phyloP scores from a whole-genome alignment of 2,113 vertebrate species.

The Anhinga anhinga region DNA sequence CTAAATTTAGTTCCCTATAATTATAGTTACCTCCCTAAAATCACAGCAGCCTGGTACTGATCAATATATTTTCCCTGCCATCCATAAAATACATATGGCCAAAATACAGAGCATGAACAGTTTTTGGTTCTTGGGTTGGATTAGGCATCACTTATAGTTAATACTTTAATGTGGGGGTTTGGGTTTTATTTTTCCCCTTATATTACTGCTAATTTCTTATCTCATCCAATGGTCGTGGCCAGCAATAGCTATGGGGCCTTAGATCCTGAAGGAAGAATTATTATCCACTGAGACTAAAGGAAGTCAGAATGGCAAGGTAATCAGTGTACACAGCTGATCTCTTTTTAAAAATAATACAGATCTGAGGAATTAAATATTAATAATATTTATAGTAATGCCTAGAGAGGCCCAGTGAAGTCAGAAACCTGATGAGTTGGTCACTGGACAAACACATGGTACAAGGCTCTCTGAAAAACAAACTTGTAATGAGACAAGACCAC shows the following conservation, averaged over 20 bases:
- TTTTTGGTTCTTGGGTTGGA: neutral
- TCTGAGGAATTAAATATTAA: neutral
- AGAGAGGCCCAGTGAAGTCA: neutral
- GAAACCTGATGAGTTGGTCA: neutral
- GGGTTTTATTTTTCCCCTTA: fast-evolving
- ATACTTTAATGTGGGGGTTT: neutral
- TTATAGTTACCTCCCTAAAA: neutral
- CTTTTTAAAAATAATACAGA: neutral
- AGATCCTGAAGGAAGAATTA: neutral
- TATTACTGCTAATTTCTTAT: neutral
- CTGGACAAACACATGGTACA: neutral
- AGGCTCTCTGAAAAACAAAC: neutral
- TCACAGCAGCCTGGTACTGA: neutral
- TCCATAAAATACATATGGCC: neutral
- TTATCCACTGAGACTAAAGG: neutral
- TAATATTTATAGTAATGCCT: neutral
- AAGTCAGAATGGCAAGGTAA: neutral
- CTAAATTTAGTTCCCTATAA: neutral
- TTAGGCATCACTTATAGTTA: neutral
- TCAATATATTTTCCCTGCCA: neutral
- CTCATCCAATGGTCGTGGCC: neutral
- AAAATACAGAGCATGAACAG: neutral
- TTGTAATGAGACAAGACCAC: neutral
- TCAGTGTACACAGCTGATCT: neutral
- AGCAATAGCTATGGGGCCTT: neutral